Percentiles rank a stretch among this genome's conserved stretches.
These are phyloP conservation scores for Cynodonichthys magdalenae DNA, from an alignment of 2,797 vertebrate species.

Conservation along the genomic window DNA sequence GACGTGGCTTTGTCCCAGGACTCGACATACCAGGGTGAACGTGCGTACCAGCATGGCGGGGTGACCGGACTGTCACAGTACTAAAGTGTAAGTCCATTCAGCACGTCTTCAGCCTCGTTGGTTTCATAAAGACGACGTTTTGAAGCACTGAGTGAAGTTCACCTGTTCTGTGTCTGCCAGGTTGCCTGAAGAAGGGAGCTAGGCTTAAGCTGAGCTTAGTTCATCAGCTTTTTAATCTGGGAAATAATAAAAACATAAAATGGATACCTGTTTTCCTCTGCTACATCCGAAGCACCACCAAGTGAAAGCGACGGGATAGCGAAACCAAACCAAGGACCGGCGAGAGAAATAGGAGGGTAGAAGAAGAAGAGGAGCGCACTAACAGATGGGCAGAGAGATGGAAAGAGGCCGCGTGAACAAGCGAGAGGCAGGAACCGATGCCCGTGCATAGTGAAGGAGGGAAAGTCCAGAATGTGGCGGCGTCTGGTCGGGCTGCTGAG, in stretches of 20 bases:
- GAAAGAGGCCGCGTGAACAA: slow-evolving; percentile 74
- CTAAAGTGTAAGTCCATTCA: slow-evolving; percentile 88
- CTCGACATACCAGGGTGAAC: slow-evolving; percentile 99
- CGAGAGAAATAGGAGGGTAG: slow-evolving; percentile 78
- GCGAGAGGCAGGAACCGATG: slow-evolving; percentile 77
- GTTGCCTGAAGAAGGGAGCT: slow-evolving; percentile 92
- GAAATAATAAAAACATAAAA: slow-evolving; percentile 99
- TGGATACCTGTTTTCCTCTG: slow-evolving; percentile 99
- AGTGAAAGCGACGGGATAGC: slow-evolving; percentile 98
- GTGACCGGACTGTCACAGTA: slow-evolving; percentile 99
- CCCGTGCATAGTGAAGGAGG: slow-evolving; percentile 66
- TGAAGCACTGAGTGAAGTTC: background rate
- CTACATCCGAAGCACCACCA: slow-evolving; percentile 99
- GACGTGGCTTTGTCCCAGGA: slow-evolving; percentile 99
- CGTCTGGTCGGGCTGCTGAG: slow-evolving; percentile 83
- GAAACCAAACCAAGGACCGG: slow-evolving; percentile 90
- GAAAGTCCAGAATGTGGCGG: slow-evolving; percentile 76
- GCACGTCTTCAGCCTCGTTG: background rate
- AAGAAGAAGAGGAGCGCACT: slow-evolving; percentile 75
- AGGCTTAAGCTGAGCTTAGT: slow-evolving; percentile 98
- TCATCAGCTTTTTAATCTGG: slow-evolving; percentile 99
- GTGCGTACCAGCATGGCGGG: slow-evolving; percentile 98
- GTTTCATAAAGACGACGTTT: background rate
- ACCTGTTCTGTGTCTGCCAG: slow-evolving; percentile 71
- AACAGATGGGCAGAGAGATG: slow-evolving; percentile 78